Evolutionary conservation across 2,888 invertebrate genomes (phyloP), one percentile per base, ranked within the genome.

Genomic region (Ceraclea dissimilis): DNA sequence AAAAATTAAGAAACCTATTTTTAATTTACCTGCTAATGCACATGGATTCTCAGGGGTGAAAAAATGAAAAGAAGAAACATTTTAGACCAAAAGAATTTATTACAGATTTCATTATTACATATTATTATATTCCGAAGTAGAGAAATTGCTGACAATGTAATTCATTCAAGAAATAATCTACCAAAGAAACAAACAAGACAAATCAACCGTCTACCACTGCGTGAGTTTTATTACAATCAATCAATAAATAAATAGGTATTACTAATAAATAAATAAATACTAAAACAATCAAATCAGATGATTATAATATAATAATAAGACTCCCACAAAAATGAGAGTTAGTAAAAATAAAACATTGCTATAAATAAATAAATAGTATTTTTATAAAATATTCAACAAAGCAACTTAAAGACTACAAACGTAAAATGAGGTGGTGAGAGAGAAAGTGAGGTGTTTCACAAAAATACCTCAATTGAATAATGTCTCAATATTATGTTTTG

Each of bases 61-160:
- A 46, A 46, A 19, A 46, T 19, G 13, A 46, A 44, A 51, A 58
- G n/a, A 55, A 49, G 26, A 51, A n/a, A 46, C 18, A 34, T 34
- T 49, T 49, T 63, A 76, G 78, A 77, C 76, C 76, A 77, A 78
- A 78, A 77, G 76, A 77, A 77, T 75, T 78, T 78, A 77, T 62
- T 62, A 62, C 62, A 62, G 60, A 62, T 62, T 58, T 62, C 57
- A 62, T 60, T n/a, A n/a, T n/a, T 62, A 62, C 59, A 62, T 62
- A 62, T 59, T 54, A 62, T 61, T 54, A 62, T 62, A 58, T 60
- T 62, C 60, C 60, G 62, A 62, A 62, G 62, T 60, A 60, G 62
- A 62, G 62, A 62, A 61, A 60, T 62, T 4, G 60, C 62, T 62
- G 62, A 62, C 58, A 62, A 62, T 62, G 60, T 58, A 57, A 60